Evolutionary conservation across 2,113 vertebrate species (phyloP), one percentile per base, ranked within the genome.

Genomic region (Crotalus viridis): DNA sequence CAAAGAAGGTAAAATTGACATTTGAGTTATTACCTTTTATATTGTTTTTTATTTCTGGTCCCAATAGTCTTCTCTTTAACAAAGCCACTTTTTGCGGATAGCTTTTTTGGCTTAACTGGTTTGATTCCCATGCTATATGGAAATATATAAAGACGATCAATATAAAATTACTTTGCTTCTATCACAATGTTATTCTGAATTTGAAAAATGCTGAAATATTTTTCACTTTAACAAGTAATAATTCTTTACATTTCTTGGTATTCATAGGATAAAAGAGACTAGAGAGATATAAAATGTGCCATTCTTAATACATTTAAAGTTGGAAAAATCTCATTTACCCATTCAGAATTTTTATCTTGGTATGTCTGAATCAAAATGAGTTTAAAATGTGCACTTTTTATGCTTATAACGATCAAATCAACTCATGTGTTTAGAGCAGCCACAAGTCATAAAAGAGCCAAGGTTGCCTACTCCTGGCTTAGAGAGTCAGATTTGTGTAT

Each of bases 21-120:
- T 55, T 59, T 24, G 90, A 54, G 19, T 51, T 61, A 55, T 91
- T 94, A 94, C 93, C 90, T 92, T 94, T 93, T 10, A 48, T 54
- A 61, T 69, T 94, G 92, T 51, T 74, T 90, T 94, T 94, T 21
- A 48, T 54, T 28, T 91, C 89, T 88, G 86, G 39, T 55, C 56
- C 74, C 21, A 85, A n/a, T 21, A 88, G 13, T 28, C 8, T 89
- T 91, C 57, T 92, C 28, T 64, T 94, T 61, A 91, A 19, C 3
- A 89, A 7, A n/a, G 12, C 51, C 81, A 90, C 26, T 46, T 94
- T 94, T 15, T 86, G 91, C 1, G 2, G 0, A 55, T 92, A 88
- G 69, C 55, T 17, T 26, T 10, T 92, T 52, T 22, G 85, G 46
- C 56, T 56, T 69, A 92, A 85, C 48, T 85, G 85, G 64, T 33